Evolutionary conservation across 2,888 invertebrate species (phyloP).

Genomic region (Perithous albicinctus): DNA sequence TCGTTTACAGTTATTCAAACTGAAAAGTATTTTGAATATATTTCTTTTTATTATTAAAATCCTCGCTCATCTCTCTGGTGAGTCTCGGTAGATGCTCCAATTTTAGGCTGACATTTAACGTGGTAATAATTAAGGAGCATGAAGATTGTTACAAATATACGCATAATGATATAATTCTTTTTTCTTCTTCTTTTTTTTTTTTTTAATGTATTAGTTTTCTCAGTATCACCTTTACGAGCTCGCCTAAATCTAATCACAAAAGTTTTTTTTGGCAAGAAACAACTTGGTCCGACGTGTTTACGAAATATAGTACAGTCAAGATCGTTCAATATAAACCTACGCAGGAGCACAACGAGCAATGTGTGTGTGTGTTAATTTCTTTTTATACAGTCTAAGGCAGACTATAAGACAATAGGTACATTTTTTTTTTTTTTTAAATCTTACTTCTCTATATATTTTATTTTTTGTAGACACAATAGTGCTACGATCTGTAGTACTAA

Average conservation of each 20-base stretch:
- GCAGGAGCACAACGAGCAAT: slow-evolving; percentile 73
- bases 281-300: slow-evolving; percentile 78
- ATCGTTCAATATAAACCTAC: slow-evolving; percentile 68
- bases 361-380: slow-evolving; percentile 59
- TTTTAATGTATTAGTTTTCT: not conserved
- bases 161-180: not conserved
- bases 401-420: slow-evolving; percentile 61
- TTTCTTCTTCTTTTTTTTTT: too few relatives aligned
- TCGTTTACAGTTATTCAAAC: too few relatives aligned
- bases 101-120: not conserved
- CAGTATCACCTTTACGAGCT: slow-evolving; percentile 8
- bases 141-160: not conserved
- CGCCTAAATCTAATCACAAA: slow-evolving; percentile 7
- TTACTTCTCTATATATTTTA: not conserved
- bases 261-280: slow-evolving; percentile 71
- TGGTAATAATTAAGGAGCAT: not conserved
- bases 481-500: slow-evolving; percentile 14
- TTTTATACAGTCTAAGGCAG: slow-evolving; percentile 67
- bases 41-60: too few relatives aligned
- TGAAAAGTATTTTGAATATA: too few relatives aligned
- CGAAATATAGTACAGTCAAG: slow-evolving; percentile 73
- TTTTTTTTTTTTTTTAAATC: slow-evolving; percentile 23
- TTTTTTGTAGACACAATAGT: slow-evolving; percentile 2
- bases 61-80: too few relatives aligned
- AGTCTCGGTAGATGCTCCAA: not conserved